These are phyloP conservation scores for Triplophysa siluroides DNA, from an alignment of 2,113 vertebrate species.

Conservation along the genomic window DNA sequence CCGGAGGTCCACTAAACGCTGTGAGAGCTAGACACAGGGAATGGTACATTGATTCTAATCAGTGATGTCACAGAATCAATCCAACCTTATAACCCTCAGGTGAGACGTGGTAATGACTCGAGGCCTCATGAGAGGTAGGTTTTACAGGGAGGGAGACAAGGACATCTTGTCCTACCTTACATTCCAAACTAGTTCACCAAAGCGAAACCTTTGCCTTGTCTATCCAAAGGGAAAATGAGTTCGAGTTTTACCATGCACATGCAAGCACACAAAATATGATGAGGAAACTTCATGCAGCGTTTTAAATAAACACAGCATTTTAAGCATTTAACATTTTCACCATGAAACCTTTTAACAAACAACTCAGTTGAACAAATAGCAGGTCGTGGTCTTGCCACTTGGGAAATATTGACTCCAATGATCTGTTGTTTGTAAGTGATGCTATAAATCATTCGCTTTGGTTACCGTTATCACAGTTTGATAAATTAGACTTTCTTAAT, in stretches of 20 bases:
- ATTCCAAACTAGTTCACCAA: constrained; percentile 14
- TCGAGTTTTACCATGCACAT: neutral
- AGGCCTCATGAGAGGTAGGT: constrained; percentile 64
- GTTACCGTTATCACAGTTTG: constrained; percentile 58
- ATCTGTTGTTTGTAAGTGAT: constrained; percentile 50
- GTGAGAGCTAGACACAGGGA: constrained; percentile 45
- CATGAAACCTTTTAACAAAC: constrained; percentile 5
- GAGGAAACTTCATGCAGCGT: constrained; percentile 22
- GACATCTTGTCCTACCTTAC: constrained; percentile 12
- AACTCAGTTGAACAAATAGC: constrained; percentile 14
- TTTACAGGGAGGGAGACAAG: constrained; percentile 57
- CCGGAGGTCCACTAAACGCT: neutral
- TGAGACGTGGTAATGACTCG: constrained; percentile 66
- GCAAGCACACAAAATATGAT: constrained; percentile 25
- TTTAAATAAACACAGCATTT: constrained; percentile 13
- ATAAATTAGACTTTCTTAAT: constrained; percentile 73
- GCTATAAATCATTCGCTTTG: constrained; percentile 60
- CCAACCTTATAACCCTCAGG: constrained; percentile 71
- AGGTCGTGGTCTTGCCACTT: constrained; percentile 59
- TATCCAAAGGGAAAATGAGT: constrained; percentile 1
- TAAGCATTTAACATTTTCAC: constrained; percentile 36
- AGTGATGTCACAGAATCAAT: constrained; percentile 73
- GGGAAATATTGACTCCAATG: constrained; percentile 56
- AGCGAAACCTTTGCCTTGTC: neutral
- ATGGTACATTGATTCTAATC: constrained; percentile 72